phyloP scores from a whole-genome alignment of 2,888 invertebrate genomes.

The Ceriagrion tenellum region DNA sequence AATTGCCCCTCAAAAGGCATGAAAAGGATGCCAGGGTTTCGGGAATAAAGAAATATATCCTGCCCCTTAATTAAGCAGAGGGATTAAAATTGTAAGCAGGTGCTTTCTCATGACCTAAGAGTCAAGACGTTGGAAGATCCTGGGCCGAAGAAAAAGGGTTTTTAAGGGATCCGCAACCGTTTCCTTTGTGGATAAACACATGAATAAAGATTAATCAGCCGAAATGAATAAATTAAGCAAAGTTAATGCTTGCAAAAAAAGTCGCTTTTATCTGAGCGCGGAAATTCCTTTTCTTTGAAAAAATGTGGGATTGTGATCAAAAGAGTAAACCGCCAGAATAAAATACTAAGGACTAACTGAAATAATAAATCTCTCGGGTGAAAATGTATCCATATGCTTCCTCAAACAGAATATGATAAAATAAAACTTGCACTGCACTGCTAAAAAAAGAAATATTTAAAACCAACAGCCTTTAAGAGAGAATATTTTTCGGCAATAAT shows the following conservation, averaged over 20 bases:
- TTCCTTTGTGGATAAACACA: background rate
- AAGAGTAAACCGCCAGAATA: background rate
- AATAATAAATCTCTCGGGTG: background rate
- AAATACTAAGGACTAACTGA: background rate
- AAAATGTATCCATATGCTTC: too few relatives aligned
- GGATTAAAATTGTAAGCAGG: conserved; percentile 28
- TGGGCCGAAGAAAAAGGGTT: background rate
- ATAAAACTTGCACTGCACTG: too few relatives aligned
- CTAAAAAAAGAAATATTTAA: too few relatives aligned
- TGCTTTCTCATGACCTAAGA: background rate
- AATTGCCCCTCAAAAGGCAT: background rate
- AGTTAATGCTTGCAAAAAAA: background rate
- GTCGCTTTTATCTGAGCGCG: background rate
- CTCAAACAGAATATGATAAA: too few relatives aligned
- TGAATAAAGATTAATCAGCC: conserved; percentile 28
- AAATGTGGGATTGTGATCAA: background rate
- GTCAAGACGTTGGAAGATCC: conserved; percentile 2
- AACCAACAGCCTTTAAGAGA: too few relatives aligned
- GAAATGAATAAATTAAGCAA: background rate
- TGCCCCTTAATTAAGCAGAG: conserved; percentile 13
- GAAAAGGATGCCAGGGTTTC: background rate
- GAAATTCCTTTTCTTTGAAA: background rate
- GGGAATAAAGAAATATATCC: conserved; percentile 1
- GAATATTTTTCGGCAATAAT: too few relatives aligned
- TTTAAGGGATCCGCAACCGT: background rate